phyloP scores from a whole-genome alignment of 2,797 vertebrate genomes.

The Onychomys leucogaster region DNA sequence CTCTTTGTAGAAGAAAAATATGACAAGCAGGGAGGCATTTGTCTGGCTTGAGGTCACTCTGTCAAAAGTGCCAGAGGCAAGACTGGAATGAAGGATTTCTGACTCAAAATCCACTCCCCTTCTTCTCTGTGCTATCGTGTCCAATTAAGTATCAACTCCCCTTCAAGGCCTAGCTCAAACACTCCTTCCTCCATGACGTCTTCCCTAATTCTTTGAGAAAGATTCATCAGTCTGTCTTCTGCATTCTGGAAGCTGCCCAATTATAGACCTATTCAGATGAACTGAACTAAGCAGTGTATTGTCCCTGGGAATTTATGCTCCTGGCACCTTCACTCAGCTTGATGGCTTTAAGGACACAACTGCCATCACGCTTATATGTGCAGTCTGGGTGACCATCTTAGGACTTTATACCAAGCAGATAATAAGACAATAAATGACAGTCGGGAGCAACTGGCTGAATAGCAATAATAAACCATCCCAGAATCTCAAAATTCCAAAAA shows the following conservation, averaged over 20 bases:
- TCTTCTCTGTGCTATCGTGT: neutral
- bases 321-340: neutral
- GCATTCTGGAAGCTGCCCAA: neutral
- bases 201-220: neutral
- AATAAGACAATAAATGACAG: neutral
- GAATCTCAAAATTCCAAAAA: neutral
- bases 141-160: slow-evolving; percentile 18
- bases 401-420: neutral
- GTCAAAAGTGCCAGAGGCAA: neutral
- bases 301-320: neutral
- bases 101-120: neutral
- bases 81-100: neutral
- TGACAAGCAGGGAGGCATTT: neutral
- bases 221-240: neutral
- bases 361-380: neutral
- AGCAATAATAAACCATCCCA: neutral
- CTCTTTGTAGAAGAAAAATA: slow-evolving; percentile 3
- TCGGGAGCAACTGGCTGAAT: neutral
- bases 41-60: neutral
- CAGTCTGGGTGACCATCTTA: neutral
- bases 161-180: neutral
- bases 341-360: neutral
- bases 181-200: neutral
- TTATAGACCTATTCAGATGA: neutral
- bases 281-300: neutral